Evolutionary conservation across 2,113 vertebrate species (phyloP).

Genomic region (Chelonoidis abingdonii): DNA sequence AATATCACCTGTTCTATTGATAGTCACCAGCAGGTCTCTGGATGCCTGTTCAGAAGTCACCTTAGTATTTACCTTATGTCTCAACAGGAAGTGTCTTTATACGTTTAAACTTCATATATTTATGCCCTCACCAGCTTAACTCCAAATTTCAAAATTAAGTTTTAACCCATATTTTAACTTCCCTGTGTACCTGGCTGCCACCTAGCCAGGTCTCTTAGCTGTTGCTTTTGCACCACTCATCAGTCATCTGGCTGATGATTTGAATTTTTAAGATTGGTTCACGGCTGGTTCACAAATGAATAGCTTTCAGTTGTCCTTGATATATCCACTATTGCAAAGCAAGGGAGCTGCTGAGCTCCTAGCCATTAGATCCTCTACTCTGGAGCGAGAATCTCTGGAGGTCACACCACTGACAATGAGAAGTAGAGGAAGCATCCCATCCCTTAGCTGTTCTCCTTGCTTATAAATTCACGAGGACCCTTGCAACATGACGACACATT

Average conservation of each 20-base stretch:
- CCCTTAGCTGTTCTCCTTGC: not conserved
- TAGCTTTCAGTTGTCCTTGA: not conserved
- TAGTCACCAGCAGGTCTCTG: not conserved
- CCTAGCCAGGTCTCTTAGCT: not conserved
- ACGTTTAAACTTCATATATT: not conserved
- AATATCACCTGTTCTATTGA: rapidly evolving
- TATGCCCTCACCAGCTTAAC: not conserved
- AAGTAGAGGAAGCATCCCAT: not conserved
- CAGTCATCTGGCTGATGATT: not conserved
- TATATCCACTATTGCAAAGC: not conserved
- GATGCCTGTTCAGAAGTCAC: not conserved
- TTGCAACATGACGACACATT: not conserved
- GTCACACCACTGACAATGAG: not conserved
- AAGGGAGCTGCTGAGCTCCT: not conserved
- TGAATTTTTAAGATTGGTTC: not conserved
- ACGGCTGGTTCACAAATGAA: not conserved
- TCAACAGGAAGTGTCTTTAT: not conserved
- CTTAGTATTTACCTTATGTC: not conserved
- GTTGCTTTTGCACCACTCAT: not conserved
- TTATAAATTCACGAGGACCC: not conserved
- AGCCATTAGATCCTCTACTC: not conserved
- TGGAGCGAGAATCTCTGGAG: not conserved
- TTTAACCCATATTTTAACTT: not conserved
- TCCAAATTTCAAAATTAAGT: not conserved
- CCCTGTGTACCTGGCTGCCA: not conserved